Base-by-base conservation (phyloP, 2,113 vertebrate genomes). In the Chaenogobius annularis region DNA sequence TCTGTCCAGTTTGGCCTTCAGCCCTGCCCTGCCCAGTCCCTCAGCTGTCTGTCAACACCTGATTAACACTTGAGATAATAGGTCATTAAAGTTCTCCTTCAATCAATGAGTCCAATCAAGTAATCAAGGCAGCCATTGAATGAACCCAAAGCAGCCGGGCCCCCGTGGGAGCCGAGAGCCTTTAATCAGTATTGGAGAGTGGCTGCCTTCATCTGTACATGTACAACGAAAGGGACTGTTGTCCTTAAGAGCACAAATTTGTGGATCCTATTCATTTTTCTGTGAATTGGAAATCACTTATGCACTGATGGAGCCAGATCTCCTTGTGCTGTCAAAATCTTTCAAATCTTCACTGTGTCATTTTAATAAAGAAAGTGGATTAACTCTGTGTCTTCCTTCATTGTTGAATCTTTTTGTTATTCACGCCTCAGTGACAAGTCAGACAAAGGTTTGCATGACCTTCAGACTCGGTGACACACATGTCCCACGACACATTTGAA, bases 21-120 rank as follows among this genome's bases (percentile, higher is more conserved):
- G 78, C 83, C 67, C 55, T 73, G 78, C 83, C 67, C 55, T 73
- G 72, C 63, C 68, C 70, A 12, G 72, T 78, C 80, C 88, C 82
- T 78, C 82, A 85, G 65, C 81, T 82, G 86, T 87, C 84, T 76
- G 77, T 89, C 86, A 86, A 87, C 89, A 90, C 80, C 88, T 93
- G 89, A 92, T 91, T 92, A 93, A 91, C 86, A 88, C 89, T 90
- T 82, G 81, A 88, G 89, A 91, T 89, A 91, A 92, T 89, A 85
- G 90, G 91, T 91, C 90, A 91, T 92, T 92, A 92, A 85, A 87
- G 87, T 87, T 88, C 81, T 69, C 85, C 85, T 90, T 88, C 88
- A 92, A 90, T 92, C 91, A 84, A 85, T 91, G 88, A 81, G 72
- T 85, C 88, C 87, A 87, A 90, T 92, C 76, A 72, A 86, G 80